These are phyloP conservation scores for Tetheella fluctuosa DNA, from an alignment of 2,888 invertebrate genomes.

Conservation along the genomic window DNA sequence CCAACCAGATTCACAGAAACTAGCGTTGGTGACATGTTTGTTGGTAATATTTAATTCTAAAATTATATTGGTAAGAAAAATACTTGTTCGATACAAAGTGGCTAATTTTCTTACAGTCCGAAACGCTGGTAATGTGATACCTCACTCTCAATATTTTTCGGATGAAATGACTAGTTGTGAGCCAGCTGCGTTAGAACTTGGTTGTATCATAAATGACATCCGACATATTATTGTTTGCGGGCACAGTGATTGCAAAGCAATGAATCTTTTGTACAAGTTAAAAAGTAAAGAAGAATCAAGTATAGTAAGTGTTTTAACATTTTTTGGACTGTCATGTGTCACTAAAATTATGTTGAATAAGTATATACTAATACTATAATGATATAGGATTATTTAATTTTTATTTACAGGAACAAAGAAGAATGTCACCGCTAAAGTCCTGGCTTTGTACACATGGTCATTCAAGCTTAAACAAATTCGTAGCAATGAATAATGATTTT, in stretches of 20 bases:
- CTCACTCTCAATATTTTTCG: constrained; percentile 94
- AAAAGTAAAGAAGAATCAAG: constrained; percentile 90
- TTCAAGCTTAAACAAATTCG: constrained; percentile 92
- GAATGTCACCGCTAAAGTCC: constrained; percentile 93
- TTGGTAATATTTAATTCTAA: constrained; percentile 82
- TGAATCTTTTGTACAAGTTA: constrained; percentile 94
- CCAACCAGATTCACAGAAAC: constrained; percentile 98
- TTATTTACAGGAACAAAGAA: constrained; percentile 86
- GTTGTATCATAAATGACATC: constrained; percentile 95
- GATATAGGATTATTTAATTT: no score
- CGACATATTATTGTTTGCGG: constrained; percentile 97
- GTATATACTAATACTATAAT: no score
- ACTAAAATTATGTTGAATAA: no score
- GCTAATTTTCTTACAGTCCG: constrained; percentile 86
- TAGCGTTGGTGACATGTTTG: constrained; percentile 98
- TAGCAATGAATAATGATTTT: constrained; percentile 86
- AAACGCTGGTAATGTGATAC: constrained; percentile 98
- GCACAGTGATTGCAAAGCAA: constrained; percentile 99
- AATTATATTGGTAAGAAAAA: constrained; percentile 14
- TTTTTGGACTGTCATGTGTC: background rate
- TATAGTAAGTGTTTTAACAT: constrained; percentile 51
- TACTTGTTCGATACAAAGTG: constrained; percentile 16
- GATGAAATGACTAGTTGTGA: constrained; percentile 96
- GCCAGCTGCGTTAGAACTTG: constrained; percentile 97
- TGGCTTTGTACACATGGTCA: constrained; percentile 96